Conservation (phyloP, 2,113 vertebrate species). For the Podarcis muralis region DNA sequence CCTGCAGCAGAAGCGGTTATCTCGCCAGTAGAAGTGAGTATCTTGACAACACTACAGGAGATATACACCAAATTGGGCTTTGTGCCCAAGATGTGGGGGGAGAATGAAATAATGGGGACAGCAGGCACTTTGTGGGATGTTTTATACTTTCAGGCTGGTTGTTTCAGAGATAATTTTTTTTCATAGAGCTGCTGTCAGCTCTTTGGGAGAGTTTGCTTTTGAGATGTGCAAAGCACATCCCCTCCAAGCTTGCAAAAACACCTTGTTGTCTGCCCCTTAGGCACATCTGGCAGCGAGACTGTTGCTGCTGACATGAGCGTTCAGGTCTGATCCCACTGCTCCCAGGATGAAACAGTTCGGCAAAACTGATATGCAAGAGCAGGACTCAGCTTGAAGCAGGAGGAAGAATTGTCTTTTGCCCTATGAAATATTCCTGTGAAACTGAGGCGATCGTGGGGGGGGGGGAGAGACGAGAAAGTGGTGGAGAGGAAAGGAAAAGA, state of each 20-base stretch:
- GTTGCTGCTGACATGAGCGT: slow-evolving; percentile 41
- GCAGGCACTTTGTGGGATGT: slow-evolving; percentile 25
- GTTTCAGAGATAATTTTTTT: slow-evolving; percentile 25
- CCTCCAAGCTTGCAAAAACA: slow-evolving; percentile 51
- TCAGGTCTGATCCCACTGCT: slow-evolving; percentile 55
- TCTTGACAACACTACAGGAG: neutral
- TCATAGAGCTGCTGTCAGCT: slow-evolving; percentile 54
- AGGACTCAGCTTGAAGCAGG: slow-evolving; percentile 50
- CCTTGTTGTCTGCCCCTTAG: slow-evolving; percentile 63
- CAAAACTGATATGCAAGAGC: slow-evolving; percentile 57
- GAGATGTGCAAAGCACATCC: slow-evolving; percentile 53
- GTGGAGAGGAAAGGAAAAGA: neutral
- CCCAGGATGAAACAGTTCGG: slow-evolving; percentile 66
- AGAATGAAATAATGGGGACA: slow-evolving; percentile 26
- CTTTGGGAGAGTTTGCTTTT: slow-evolving; percentile 50
- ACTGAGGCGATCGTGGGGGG: slow-evolving; percentile 21
- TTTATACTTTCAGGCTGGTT: slow-evolving; percentile 54
- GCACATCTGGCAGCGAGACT: slow-evolving; percentile 50
- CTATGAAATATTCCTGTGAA: slow-evolving; percentile 68
- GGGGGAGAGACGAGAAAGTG: slow-evolving; percentile 2
- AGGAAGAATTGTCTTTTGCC: slow-evolving; percentile 57
- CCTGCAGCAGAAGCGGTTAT: neutral
- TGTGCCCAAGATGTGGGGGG: slow-evolving; percentile 5
- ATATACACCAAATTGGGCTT: slow-evolving; percentile 34
- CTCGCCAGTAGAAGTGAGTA: neutral